phyloP scores from a whole-genome alignment of 2,113 vertebrate genomes.

The Periophthalmus modestus region DNA sequence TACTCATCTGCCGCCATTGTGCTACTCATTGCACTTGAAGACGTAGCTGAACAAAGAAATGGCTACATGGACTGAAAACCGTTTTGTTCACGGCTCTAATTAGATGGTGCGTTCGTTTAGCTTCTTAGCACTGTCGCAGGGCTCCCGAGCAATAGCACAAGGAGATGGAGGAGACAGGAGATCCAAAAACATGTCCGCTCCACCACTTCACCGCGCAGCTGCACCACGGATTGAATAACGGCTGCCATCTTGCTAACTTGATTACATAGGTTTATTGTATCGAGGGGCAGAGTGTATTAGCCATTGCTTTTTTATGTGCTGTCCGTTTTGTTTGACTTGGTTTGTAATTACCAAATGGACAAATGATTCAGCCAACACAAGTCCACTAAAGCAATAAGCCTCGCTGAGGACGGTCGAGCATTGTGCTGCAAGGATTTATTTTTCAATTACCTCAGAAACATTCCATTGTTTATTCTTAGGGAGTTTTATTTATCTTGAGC shows the following conservation, averaged over 20 bases:
- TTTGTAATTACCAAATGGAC: conserved; percentile 53
- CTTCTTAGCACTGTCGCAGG: conserved; percentile 22
- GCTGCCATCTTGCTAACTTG: conserved; percentile 40
- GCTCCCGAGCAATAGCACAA: conserved; percentile 7
- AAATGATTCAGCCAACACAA: conserved; percentile 44
- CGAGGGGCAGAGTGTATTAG: conserved; percentile 28
- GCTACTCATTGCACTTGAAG: conserved; percentile 57
- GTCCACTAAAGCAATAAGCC: conserved; percentile 34
- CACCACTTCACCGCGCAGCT: conserved; percentile 37
- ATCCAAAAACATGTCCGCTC: conserved; percentile 34
- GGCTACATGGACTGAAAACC: conserved; percentile 43
- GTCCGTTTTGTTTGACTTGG: conserved; percentile 40
- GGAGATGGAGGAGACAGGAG: conserved; percentile 33
- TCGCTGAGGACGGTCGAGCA: conserved; percentile 21
- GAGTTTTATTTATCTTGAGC: conserved; percentile 36
- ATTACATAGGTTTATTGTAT: conserved; percentile 52
- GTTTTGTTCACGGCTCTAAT: conserved; percentile 53
- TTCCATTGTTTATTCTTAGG: conserved; percentile 35
- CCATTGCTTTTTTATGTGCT: conserved; percentile 34
- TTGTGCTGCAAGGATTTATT: conserved; percentile 41
- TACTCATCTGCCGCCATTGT: conserved; percentile 53
- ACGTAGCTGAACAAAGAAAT: conserved; percentile 52
- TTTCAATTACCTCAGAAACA: conserved; percentile 41
- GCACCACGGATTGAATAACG: conserved; percentile 29
- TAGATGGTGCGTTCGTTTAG: conserved; percentile 38